Evolutionary conservation across 1,140 invertebrate species (phyloP), one percentile per base, ranked within the genome.

Genomic region (Batillaria attramentaria): DNA sequence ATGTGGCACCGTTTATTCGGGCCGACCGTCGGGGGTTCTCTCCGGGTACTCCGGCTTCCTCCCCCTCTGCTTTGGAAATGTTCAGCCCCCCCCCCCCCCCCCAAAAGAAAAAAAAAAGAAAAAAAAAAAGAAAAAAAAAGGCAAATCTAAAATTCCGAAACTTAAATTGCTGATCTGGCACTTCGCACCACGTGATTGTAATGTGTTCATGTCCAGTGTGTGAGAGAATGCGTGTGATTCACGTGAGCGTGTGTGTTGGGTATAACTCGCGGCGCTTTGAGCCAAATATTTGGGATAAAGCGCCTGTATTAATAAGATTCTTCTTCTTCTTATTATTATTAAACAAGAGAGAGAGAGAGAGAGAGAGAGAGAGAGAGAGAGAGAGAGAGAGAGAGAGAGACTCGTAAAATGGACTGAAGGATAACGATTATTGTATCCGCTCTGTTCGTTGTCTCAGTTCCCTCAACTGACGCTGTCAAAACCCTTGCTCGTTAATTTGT

Each of bases 291-390:
- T 10, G 10, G 46, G 10, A 50, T 50, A 13, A 24, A 13, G 10
- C 24, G 10, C 24, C 24, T 10, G 46, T 10, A 24, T 24, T 24
- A 50, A 10, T 13, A 24, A 13, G 46, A 24, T 13, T 50, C 24
- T 50, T 50, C 46, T 50, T 50, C 24, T 10, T 13, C 24, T 50
- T 24, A 50, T 50, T 50, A 24, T 13, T 13, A 24, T 13, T 50
- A 50, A 50, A 50, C 46, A 24, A 50, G 46, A 50, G 46, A 50
- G 46, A 50, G 46, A 50, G 46, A 50, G 46, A 50, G 46, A 50
- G 46, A 50, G 10, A 50, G 46, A 50, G 10, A 50, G 46, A 50
- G 10, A 50, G 46, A 50, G 10, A 50, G 46, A 13, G 46, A 50
- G 46, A 50, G 46, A 50, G 46, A 50, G 46, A 50, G 46, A 50